Evolutionary conservation across 2,113 vertebrate genomes (phyloP).

Genomic region (Montifringilla adamsi): DNA sequence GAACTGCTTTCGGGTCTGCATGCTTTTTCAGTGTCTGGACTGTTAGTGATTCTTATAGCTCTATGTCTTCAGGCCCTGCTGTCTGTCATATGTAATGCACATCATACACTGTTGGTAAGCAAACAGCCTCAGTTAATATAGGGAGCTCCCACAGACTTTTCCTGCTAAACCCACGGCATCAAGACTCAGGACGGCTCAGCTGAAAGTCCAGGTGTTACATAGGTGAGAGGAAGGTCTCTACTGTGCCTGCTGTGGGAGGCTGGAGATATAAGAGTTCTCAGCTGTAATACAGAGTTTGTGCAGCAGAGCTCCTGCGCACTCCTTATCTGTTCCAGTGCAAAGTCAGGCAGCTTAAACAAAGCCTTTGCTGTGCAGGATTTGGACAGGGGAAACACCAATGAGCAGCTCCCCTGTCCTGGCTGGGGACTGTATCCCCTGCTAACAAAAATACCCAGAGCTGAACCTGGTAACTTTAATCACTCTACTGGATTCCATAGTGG

Average conservation of each 20-base stretch:
- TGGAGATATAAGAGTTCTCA: background rate
- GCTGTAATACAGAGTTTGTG: background rate
- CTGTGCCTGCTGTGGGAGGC: background rate
- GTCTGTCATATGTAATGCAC: slow-evolving; percentile 9
- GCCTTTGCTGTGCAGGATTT: background rate
- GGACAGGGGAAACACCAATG: background rate
- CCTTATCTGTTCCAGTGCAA: background rate
- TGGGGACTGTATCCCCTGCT: background rate
- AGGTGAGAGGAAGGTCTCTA: background rate
- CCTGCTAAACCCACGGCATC: background rate
- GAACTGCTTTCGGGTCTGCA: background rate
- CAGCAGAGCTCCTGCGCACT: background rate
- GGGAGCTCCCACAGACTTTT: background rate
- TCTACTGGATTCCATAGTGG: background rate
- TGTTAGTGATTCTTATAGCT: background rate
- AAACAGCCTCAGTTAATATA: background rate
- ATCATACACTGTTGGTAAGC: background rate
- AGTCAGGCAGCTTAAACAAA: background rate
- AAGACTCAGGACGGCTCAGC: background rate
- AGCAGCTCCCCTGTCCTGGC: background rate
- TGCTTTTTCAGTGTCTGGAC: slow-evolving; percentile 10
- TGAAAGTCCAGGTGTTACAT: background rate
- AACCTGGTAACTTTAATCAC: background rate
- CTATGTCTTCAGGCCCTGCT: slow-evolving; percentile 17
- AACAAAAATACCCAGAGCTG: background rate